Evolutionary conservation across 2,797 vertebrate genomes (phyloP).

Genomic region (Lophura swinhoii): DNA sequence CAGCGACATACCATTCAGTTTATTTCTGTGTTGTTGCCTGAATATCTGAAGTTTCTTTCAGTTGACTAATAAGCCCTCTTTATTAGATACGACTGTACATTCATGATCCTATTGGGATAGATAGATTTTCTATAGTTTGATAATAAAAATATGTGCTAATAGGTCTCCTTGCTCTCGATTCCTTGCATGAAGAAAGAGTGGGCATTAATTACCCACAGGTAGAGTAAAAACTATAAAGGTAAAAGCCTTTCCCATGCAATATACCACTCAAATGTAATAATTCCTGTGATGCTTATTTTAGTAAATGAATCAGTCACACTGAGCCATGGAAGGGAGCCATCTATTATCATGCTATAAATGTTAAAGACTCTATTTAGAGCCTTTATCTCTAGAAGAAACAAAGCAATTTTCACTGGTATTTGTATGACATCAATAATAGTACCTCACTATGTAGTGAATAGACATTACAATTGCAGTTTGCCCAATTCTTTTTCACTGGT

Average conservation of each 20-base stretch:
- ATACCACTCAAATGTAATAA: conserved; percentile 70
- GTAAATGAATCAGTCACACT: conserved; percentile 73
- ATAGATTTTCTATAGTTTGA: conserved; percentile 64
- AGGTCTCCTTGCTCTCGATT: conserved; percentile 61
- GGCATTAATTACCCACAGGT: conserved; percentile 71
- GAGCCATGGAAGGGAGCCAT: conserved; percentile 60
- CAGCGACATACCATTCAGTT: conserved; percentile 8
- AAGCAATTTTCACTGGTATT: conserved; percentile 73
- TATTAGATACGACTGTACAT: conserved; percentile 55
- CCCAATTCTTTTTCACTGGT: conserved; percentile 75
- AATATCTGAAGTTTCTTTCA: conserved; percentile 14
- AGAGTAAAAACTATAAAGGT: conserved; percentile 74
- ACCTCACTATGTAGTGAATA: conserved; percentile 69
- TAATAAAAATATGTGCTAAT: conserved; percentile 69
- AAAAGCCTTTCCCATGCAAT: conserved; percentile 71
- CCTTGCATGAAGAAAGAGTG: conserved; percentile 49
- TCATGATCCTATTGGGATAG: conserved; percentile 64
- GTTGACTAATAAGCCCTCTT: conserved; percentile 52
- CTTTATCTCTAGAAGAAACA: conserved; percentile 71
- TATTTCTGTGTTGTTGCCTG: conserved; percentile 44
- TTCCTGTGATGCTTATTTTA: conserved; percentile 76
- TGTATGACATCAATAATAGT: conserved; percentile 54
- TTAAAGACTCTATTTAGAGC: conserved; percentile 75
- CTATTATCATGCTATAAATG: conserved; percentile 69
- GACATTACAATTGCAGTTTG: conserved; percentile 68